Conservation (phyloP, 2,888 invertebrate genomes). For the Entomobrya multifasciata region DNA sequence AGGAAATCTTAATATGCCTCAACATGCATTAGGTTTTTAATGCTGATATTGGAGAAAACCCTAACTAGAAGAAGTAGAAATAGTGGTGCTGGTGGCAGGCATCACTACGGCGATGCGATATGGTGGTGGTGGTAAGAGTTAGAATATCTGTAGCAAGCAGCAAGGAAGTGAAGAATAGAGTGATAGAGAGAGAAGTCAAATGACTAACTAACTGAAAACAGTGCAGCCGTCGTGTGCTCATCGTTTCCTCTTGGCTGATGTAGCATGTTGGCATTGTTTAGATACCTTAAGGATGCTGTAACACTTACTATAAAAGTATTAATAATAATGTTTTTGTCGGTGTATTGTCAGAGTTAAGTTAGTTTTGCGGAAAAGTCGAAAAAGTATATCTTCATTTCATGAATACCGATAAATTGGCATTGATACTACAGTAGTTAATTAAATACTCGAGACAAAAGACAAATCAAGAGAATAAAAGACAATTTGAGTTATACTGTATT, state of each 20-base stretch:
- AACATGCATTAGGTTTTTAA: slow-evolving; percentile 6
- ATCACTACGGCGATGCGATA: too few relatives aligned
- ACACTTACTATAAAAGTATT: too few relatives aligned
- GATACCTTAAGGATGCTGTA: too few relatives aligned
- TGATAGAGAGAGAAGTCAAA: not conserved
- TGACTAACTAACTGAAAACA: slow-evolving; percentile 16
- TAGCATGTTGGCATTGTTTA: too few relatives aligned
- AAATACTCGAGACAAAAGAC: too few relatives aligned
- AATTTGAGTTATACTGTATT: too few relatives aligned
- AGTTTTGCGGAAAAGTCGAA: too few relatives aligned
- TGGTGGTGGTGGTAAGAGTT: not conserved
- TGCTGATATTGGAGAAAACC: too few relatives aligned
- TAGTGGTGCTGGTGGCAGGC: not conserved
- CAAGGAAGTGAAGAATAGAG: slow-evolving; percentile 14
- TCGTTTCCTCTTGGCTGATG: slow-evolving; percentile 32
- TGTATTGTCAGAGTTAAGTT: slow-evolving; percentile 27
- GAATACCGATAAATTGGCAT: too few relatives aligned
- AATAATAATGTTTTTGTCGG: too few relatives aligned
- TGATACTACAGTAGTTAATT: too few relatives aligned
- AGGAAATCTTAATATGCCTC: not conserved
- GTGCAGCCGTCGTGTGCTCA: slow-evolving; percentile 28
- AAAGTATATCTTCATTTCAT: too few relatives aligned
- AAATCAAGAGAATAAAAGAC: not conserved
- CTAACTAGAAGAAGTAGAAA: not conserved
- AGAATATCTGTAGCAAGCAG: slow-evolving; percentile 2